Conservation (phyloP, 2,888 invertebrate genomes). For the Drosophila parthenogenetica region DNA sequence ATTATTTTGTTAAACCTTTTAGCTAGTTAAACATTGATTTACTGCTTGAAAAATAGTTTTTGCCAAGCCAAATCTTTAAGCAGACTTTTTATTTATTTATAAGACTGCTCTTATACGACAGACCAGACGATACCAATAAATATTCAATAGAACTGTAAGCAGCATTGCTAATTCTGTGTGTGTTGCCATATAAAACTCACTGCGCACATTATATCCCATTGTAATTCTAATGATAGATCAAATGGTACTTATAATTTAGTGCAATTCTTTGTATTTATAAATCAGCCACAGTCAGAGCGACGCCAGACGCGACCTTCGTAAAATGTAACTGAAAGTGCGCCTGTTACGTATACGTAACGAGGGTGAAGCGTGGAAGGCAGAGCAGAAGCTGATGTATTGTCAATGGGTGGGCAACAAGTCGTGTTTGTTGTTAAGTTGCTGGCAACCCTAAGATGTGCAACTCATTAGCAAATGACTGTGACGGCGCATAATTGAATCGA, state of each 20-base stretch:
- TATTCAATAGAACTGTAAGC: not conserved
- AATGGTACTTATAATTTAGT: conserved; percentile 64
- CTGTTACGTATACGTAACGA: conserved; percentile 1
- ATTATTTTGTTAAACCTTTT: no score
- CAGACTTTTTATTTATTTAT: no score
- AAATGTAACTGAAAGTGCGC: conserved; percentile 20
- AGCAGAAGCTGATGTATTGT: conserved; percentile 25
- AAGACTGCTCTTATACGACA: no score
- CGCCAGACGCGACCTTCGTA: conserved; percentile 62
- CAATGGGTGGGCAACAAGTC: conserved; percentile 45
- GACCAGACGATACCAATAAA: no score
- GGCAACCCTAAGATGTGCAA: conserved; percentile 40
- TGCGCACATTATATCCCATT: conserved; percentile 40
- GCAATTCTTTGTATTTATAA: conserved; percentile 68
- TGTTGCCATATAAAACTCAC: conserved; percentile 1
- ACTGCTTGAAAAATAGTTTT: no score
- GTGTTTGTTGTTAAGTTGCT: conserved; percentile 9
- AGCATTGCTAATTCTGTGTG: not conserved
- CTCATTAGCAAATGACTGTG: conserved; percentile 62
- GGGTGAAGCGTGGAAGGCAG: no score
- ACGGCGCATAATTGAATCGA: conserved; percentile 64
- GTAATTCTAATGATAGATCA: conserved; percentile 56
- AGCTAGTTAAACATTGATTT: no score
- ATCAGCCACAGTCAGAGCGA: conserved; percentile 48
- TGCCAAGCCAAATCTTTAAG: no score